Conservation (phyloP, 2,113 vertebrate species). For the Centropus bengalensis region DNA sequence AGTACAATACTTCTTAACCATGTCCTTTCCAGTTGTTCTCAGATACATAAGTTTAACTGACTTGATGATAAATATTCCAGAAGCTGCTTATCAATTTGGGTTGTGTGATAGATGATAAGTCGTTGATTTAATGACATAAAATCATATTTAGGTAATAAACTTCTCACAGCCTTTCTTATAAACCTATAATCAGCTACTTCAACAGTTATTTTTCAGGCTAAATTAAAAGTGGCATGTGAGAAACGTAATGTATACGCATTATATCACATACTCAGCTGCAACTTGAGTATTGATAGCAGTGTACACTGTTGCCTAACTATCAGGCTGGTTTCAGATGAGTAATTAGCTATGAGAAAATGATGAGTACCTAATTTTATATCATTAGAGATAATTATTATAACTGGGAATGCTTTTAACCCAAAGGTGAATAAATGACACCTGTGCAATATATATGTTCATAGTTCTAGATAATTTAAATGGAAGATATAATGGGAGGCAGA, state of each 20-base stretch:
- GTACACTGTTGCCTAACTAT: not conserved
- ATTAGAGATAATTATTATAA: conserved; percentile 18
- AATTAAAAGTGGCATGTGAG: not conserved
- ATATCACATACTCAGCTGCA: not conserved
- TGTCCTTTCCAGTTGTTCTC: not conserved
- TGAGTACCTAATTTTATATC: conserved; percentile 25
- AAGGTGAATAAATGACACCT: conserved; percentile 8
- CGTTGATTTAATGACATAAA: not conserved
- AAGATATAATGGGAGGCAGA: not conserved
- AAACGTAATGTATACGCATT: not conserved
- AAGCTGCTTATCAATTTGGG: not conserved
- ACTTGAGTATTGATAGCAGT: not conserved
- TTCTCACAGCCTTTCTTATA: not conserved
- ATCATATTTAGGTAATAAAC: not conserved
- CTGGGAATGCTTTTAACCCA: conserved; percentile 8
- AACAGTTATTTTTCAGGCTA: not conserved
- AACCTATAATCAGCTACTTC: not conserved
- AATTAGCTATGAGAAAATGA: not conserved
- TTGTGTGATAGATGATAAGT: not conserved
- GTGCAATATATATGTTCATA: not conserved
- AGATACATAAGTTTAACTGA: not conserved
- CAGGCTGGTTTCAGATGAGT: not conserved
- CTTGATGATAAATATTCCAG: not conserved
- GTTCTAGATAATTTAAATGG: not conserved
- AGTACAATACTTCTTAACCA: not conserved